Base-by-base conservation (phyloP, 23 tunicate genomes). In the Pegea sp. region DNA sequence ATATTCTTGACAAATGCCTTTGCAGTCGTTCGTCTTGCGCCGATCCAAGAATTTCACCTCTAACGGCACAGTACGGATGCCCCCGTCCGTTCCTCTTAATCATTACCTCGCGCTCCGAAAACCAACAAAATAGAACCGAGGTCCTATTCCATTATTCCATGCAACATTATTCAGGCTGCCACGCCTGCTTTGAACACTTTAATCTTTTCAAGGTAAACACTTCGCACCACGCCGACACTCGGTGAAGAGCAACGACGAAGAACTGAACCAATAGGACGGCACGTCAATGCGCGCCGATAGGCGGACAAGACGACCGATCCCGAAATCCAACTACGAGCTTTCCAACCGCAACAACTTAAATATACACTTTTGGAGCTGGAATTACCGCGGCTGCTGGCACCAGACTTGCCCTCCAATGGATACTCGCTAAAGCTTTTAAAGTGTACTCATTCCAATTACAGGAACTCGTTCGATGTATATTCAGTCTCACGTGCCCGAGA, bases 311-410 rank as follows among this genome's bases (percentile, higher is more conserved):
- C 70, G 62, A 26, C 16, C 13, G 22, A 18, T 5, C 48, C 53
- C 64, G n/a, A 62, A 21, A 56, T 56, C 65, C 69, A 56, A 60
- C 65, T 60, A 58, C 67, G 67, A 42, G 72, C 64, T 58, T 67
- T 67, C 59, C 32, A 67, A 67, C 65, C 65, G 65, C 72, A 58
- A 67, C 72, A 67, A 56, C 70, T 56, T 65, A 20, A 53, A 42
- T 23, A 65, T 54, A 65, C 70, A 56, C 63, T 65, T 22, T 64
- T 61, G 69, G 74, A 67, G 74, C 74, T 69, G 76, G 76, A 69
- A 64, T 69, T 69, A 69, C 70, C 72, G 78, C 78, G 78, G 78
- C 78, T 71, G 71, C 72, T 71, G 72, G 64, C 78, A 71, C 78
- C 72, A 68, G 69, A 68, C 74, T 68, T 68, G 69, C 70, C 70